These are phyloP conservation scores for Panurus biarmicus DNA, from an alignment of 2,113 vertebrate species.

Conservation along the genomic window DNA sequence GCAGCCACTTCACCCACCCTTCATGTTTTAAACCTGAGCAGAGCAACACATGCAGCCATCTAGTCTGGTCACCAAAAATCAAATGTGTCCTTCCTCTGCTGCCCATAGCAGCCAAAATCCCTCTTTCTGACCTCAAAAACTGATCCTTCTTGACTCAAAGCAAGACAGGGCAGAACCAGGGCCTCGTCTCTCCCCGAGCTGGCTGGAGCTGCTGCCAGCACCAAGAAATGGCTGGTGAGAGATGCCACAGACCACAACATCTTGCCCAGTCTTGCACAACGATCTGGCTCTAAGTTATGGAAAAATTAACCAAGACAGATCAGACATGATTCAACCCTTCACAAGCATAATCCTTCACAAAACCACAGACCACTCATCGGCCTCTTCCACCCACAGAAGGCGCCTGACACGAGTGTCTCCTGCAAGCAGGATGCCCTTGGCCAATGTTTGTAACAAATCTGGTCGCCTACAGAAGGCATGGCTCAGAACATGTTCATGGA, in stretches of 20 bases:
- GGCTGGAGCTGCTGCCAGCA: neutral
- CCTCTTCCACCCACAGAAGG: neutral
- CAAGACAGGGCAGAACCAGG: accelerated
- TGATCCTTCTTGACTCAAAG: neutral
- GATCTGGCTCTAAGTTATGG: slow-evolving; percentile 23
- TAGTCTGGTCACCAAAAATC: neutral
- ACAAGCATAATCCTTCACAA: slow-evolving; percentile 26
- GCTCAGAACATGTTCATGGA: neutral
- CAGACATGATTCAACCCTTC: slow-evolving; percentile 63
- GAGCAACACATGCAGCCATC: accelerated
- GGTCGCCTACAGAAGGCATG: neutral
- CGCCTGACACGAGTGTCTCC: slow-evolving; percentile 4
- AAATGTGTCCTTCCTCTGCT: accelerated
- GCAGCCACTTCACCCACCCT: neutral
- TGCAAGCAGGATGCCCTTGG: neutral
- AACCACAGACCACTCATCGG: slow-evolving; percentile 44
- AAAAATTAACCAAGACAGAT: slow-evolving; percentile 49
- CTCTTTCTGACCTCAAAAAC: neutral
- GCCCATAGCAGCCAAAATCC: neutral
- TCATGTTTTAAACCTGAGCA: neutral
- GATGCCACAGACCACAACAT: neutral
- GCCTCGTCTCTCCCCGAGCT: neutral
- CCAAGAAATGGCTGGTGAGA: neutral
- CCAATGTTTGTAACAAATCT: neutral
- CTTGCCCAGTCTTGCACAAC: slow-evolving; percentile 52